Evolutionary conservation across 2,888 invertebrate species (phyloP), one percentile per base, ranked within the genome.

Genomic region (Eumacrocentrus americanus): DNA sequence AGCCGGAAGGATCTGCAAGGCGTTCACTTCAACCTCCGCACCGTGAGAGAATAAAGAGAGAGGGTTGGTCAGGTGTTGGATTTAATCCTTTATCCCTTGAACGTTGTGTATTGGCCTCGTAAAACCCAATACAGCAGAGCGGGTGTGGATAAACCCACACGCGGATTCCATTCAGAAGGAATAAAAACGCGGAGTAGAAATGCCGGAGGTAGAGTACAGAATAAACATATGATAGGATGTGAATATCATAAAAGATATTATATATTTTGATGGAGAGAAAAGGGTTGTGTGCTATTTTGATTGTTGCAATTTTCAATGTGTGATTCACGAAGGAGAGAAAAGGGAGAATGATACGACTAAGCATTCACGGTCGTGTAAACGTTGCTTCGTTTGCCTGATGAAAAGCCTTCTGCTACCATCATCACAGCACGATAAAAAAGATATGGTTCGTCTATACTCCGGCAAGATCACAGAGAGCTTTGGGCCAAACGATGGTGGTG

Each of bases 1-100:
- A 55, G 62, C 47, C 6, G 11, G 47, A 23, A 67, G 72, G 73
- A 74, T 74, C 71, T 70, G 72, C 67, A 72, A 70, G 71, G 70
- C 63, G 12, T 40, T 38, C 20, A n/a, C n/a, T 34, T 23, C 14
- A 9, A 23, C 2, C 23, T 12, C 22, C 23, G 12, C 18, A 9
- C 4, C 16, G 25, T 7, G 6, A 44, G 47, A 38, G 47, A 61
- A 47, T 58, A 51, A 46, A 52, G 48, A 53, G 59, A 56, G 61
- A 62, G 65, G 64, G 66, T 29, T 66, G 69, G 70, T 72, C 73
- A 75, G 73, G 71, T 72, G 75, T 64, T n/a, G 67, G 70, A 66
- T 76, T 80, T 79, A 80, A 80, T 80, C 79, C 77, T 68, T 78
- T 80, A 80, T 79, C 78, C 78, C 72, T 79, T 76, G 79, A 79